Base-by-base conservation (phyloP, 1,140 invertebrate genomes). In the Stegodyphus mimosarum region DNA sequence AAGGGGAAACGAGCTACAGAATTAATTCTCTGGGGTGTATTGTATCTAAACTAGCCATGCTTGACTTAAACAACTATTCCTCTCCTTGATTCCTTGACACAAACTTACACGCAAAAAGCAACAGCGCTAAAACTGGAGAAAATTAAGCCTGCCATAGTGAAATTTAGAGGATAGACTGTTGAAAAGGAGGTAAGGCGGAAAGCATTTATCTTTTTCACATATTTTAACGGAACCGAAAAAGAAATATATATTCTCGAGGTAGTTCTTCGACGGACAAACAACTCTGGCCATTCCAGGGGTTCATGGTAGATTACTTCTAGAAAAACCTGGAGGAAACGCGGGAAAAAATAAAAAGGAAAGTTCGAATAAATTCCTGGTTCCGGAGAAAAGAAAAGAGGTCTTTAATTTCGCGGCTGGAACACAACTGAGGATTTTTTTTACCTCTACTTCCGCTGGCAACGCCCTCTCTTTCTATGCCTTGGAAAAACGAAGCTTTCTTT, bases 141-240 rank as follows among this genome's bases (percentile, higher is more conserved):
- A 60, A 60, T 60, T 60, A 60, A 60, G 55, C 55, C 55, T 60
- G 15, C 9, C 55, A 60, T 66, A 66, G 60, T 53, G 33, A 76
- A 76, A 76, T 76, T 76, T 76, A 49, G 18, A 76, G 55, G 60
- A 76, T 60, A 76, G 74, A 60, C 53, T 76, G 74, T 76, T 76
- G 74, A 76, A 66, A 76, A 66, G 52, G 33, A 49, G 74, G 74
- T n/a, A 50, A 64, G 60, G 60, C 53, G 60, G 64, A 76, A 76
- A 76, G 64, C 74, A 76, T 76, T 76, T 76, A 76, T 76, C 74
- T 76, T 76, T 76, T 66, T 76, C 74, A 60, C 74, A 66, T 76
- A 76, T 76, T 76, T 76, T 76, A 64, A 53, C 18, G 13, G 18
- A 51, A 64, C 74, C 18, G 13, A 17, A 51, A 55, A 74, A 64